Percentiles rank a stretch among this genome's conserved stretches.
phyloP scores from a whole-genome alignment of 2,797 vertebrate species.

The Ibycter americanus region DNA sequence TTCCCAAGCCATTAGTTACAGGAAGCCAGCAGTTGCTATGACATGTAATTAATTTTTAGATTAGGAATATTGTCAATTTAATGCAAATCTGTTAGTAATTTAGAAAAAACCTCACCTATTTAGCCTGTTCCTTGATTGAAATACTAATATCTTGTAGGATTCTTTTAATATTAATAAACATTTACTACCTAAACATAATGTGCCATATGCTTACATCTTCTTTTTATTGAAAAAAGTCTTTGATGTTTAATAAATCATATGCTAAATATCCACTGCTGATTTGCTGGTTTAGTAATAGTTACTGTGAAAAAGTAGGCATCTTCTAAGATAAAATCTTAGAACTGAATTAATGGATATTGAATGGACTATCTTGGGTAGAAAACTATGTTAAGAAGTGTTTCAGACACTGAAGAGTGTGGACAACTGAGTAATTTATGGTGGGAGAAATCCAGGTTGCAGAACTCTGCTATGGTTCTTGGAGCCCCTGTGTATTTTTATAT shows the following conservation, averaged over 20 bases:
- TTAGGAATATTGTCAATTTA: conserved; percentile 49
- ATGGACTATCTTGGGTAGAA: neutral
- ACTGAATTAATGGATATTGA: neutral
- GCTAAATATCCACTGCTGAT: conserved; percentile 20
- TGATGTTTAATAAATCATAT: conserved; percentile 58
- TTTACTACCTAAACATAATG: conserved; percentile 18
- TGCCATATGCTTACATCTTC: conserved; percentile 22
- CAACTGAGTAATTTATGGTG: neutral
- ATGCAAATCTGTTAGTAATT: conserved; percentile 64
- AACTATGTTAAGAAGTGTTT: neutral
- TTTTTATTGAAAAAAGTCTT: conserved; percentile 50
- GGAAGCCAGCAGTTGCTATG: conserved; percentile 48
- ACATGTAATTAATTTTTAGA: conserved; percentile 71
- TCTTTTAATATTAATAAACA: conserved; percentile 54
- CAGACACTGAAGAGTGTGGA: neutral
- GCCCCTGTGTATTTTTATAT: neutral
- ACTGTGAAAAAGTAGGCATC: conserved; percentile 14
- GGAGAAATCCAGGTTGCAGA: neutral
- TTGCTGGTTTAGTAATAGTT: conserved; percentile 35
- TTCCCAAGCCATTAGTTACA: conserved; percentile 53
- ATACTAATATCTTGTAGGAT: conserved; percentile 8
- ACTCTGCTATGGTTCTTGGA: neutral
- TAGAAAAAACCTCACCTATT: neutral
- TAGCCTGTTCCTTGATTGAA: conserved; percentile 31
- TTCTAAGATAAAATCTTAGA: neutral